Base-by-base conservation (phyloP, 2,888 invertebrate genomes). In the Nezara viridula region DNA sequence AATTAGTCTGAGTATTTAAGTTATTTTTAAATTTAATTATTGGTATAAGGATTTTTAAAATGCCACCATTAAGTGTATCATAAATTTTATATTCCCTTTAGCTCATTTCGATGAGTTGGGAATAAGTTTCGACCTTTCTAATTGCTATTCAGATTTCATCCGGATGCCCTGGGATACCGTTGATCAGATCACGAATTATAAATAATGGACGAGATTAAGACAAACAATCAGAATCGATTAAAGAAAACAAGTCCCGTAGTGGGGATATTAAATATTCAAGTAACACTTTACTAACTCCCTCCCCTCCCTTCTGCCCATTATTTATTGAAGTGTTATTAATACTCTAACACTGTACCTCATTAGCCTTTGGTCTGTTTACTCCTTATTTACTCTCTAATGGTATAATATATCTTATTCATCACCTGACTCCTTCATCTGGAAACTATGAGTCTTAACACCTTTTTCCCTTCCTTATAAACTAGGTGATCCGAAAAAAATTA, bases 321-420 rank as follows among this genome's bases (percentile, higher is more conserved):
- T 44, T 81, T 81, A 81, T 44, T 47, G 1, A 81, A 81, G 5
- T 81, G 19, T 81, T 44, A 81, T 81, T 44, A n/a, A 81, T n/a
- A 44, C 44, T 81, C n/a, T 0, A n/a, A 14, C n/a, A 16, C 12
- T 81, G 10, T n/a, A 12, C 44, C 81, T 81, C n/a, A 44, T 81
- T 81, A 81, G 14, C n/a, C n/a, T n/a, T 73, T 37, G 19, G 2
- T 21, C 16, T 37, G 16, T 32, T 14, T 16, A 66, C 1, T 32
- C 32, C 32, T 66, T 16, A 19, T 66, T 32, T 32, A 32, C 19
- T 66, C 4, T 66, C 32, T 32, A n/a, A 55, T 55, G 24, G 55
- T 6, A 24, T 55, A 55, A 55, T 55, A 37, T n/a, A 6, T 73
- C 73, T 73, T 37, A 3, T n/a, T n/a, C n/a, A n/a, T n/a, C n/a